Percentiles rank a stretch among this genome's conserved stretches.
Conservation (phyloP, 2,888 invertebrate species). For the Eupithecia exiguata region DNA sequence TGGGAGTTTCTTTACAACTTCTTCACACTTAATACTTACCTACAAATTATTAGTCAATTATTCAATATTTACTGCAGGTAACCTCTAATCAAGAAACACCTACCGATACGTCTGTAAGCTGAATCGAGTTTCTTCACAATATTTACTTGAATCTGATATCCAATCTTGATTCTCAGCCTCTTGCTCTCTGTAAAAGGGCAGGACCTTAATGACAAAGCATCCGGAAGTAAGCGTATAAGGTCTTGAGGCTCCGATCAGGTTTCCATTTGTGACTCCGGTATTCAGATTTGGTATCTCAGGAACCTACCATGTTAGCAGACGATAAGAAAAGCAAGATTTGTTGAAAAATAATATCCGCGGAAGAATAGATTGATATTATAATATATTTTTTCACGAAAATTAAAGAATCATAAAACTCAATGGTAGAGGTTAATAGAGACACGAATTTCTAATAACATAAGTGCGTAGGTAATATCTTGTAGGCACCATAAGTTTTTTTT, state of each 20-base stretch:
- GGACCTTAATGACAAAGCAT: not conserved
- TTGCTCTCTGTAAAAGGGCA: constrained; percentile 8
- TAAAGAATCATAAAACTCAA: too few species aligned
- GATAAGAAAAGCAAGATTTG: not conserved
- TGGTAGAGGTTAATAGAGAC: too few species aligned
- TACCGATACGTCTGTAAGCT: not conserved
- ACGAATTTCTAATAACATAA: too few species aligned
- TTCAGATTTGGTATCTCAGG: not conserved
- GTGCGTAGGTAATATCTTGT: too few species aligned
- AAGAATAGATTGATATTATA: too few species aligned
- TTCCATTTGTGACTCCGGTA: not conserved
- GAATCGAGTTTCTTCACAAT: constrained; percentile 1
- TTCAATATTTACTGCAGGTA: not conserved
- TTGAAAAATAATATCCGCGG: not conserved
- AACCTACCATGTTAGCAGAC: not conserved
- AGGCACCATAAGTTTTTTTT: not conserved
- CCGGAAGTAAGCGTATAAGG: not conserved
- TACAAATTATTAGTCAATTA: too few species aligned
- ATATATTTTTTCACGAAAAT: too few species aligned
- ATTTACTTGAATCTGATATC: not conserved
- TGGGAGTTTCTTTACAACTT: too few species aligned
- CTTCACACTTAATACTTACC: too few species aligned
- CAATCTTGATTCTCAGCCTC: not conserved
- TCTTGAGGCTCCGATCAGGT: not conserved
- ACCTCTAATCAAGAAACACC: not conserved